Conservation (phyloP, 35 echinoderm and acorn worm genomes). For the Anneissia japonica region DNA sequence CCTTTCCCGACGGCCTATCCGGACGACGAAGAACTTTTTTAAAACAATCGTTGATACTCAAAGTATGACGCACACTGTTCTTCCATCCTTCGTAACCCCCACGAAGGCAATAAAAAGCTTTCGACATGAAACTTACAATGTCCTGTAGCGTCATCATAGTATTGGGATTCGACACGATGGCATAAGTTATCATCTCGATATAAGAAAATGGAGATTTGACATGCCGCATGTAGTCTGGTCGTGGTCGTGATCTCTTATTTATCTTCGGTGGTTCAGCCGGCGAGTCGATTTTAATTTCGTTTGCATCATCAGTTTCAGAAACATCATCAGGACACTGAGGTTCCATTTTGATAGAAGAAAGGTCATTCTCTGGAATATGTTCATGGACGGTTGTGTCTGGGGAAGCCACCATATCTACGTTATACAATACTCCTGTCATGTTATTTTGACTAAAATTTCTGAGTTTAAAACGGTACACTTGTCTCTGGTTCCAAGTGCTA, state of each 20-base stretch:
- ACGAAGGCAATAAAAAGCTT: constrained; percentile 47
- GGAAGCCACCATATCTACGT: background rate
- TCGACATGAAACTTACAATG: constrained; percentile 44
- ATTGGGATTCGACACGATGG: constrained; percentile 48
- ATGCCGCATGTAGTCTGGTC: constrained; percentile 36
- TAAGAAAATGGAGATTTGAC: constrained; percentile 65
- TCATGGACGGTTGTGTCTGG: background rate
- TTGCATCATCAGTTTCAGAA: background rate
- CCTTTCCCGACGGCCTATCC: constrained; percentile 27
- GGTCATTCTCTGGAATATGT: background rate
- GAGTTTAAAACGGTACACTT: background rate
- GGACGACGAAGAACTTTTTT: constrained; percentile 28
- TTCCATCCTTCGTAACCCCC: constrained; percentile 52
- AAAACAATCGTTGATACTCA: constrained; percentile 22
- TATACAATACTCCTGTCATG: background rate
- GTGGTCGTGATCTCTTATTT: background rate
- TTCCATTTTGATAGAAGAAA: background rate
- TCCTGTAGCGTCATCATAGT: constrained; percentile 60
- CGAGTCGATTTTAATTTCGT: background rate
- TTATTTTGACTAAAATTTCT: background rate
- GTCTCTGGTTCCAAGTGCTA: background rate
- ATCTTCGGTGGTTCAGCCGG: too few relatives aligned
- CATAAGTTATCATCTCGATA: constrained; percentile 75
- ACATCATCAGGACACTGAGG: background rate
- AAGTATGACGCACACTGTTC: constrained; percentile 46